Base-by-base conservation (phyloP, 1,140 invertebrate species). In the Limonius californicus region DNA sequence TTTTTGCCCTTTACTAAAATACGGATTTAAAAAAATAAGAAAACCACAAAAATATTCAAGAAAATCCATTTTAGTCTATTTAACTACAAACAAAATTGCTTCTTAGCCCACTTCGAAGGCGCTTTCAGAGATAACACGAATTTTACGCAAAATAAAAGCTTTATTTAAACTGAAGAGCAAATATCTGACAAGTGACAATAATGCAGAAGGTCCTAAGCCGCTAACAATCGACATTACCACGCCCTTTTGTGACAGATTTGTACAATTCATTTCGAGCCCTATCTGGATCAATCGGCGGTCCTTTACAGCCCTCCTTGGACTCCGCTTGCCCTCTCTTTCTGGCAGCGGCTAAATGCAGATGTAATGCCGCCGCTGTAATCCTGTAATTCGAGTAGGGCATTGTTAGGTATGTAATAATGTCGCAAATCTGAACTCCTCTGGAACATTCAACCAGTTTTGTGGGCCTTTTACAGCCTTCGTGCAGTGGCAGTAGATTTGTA, bases 391-490 rank as follows among this genome's bases (percentile, higher is more conserved):
- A 50, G 16, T 18, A 16, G 45, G 1, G 45, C n/a, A 19, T 50
- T 50, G 45, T 50, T 50, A 8, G 16, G 45, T 50, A 50, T 21
- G 45, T 50, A 50, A 50, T 50, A 50, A 21, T 50, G 45, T 50
- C 45, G 45, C 45, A 50, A 50, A 50, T 50, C 45, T 19, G 16
- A 15, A 50, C 16, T 19, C 14, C 16, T 50, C 19, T 16, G n/a
- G 19, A 15, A 21, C 45, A 21, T 21, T 21, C 45, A 21, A 50
- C 45, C 35, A 39, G 35, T 39, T 39, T 39, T 7, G 4, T 21
- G 14, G 45, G 45, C 45, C 45, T 21, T 50, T 50, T 50, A 50
- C 45, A 50, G 45, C 23, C 23, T 27, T 27, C 23, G 9, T 4
- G 9, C 9, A 27, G 9, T 27, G 9, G 23, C 3, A 27, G 23